phyloP scores from a whole-genome alignment of 2,888 invertebrate genomes.

The Zhuqinia jingwanae region DNA sequence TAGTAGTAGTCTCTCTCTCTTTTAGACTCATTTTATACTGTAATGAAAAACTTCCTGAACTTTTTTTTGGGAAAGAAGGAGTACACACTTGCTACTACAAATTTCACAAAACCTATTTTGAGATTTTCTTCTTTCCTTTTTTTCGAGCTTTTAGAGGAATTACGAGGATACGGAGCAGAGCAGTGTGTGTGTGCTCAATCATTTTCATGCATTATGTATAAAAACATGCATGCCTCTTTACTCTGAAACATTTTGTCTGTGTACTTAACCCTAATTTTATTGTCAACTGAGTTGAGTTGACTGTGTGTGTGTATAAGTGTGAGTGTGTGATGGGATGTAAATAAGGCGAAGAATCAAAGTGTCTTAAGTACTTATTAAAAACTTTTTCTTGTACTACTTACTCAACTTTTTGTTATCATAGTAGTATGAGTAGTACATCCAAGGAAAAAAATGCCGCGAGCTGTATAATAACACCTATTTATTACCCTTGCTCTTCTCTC shows the following conservation, averaged over 20 bases:
- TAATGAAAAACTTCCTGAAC: slow-evolving; percentile 12
- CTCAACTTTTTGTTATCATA: not conserved
- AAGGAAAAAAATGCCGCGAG: not conserved
- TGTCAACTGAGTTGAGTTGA: slow-evolving; percentile 21
- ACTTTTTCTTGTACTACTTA: not conserved
- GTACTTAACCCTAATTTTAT: slow-evolving; percentile 34
- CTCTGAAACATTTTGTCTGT: not conserved
- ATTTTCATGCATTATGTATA: slow-evolving; percentile 2
- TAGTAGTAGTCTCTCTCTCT: too few relatives aligned
- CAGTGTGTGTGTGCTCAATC: not conserved
- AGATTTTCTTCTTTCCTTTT: not conserved
- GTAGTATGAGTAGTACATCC: not conserved
- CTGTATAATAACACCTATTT: slow-evolving; percentile 49
- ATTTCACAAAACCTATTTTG: not conserved
- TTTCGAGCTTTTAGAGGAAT: not conserved
- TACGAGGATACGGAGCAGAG: not conserved
- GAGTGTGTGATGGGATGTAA: not conserved
- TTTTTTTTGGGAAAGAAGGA: slow-evolving; percentile 19
- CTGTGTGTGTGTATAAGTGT: too few relatives aligned
- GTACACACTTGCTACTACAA: slow-evolving; percentile 2
- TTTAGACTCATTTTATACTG: too few relatives aligned
- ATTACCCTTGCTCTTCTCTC: slow-evolving; percentile 28
- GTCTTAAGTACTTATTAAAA: slow-evolving; percentile 30
- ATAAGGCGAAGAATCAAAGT: slow-evolving; percentile 25
- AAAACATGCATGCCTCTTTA: not conserved